phyloP scores from a whole-genome alignment of 2,797 vertebrate genomes.

The Microctenopoma steveboyesi region DNA sequence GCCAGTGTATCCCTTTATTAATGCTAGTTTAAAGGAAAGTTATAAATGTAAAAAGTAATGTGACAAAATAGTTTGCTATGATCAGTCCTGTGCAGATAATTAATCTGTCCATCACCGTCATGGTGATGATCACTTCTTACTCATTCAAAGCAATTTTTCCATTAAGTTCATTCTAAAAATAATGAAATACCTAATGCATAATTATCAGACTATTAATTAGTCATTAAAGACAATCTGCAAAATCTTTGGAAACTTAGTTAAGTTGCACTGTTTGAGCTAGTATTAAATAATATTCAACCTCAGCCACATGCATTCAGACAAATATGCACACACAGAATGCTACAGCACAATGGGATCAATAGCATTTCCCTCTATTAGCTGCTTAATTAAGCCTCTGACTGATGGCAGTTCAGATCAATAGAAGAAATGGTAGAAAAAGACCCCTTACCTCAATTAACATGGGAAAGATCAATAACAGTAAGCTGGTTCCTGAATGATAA shows the following conservation, averaged over 20 bases:
- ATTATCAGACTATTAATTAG: slow-evolving; percentile 16
- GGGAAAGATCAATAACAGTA: slow-evolving; percentile 66
- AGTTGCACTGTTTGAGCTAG: slow-evolving; percentile 2
- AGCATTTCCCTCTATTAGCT: slow-evolving; percentile 78
- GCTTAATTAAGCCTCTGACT: slow-evolving; percentile 79
- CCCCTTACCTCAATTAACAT: slow-evolving; percentile 76
- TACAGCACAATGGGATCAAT: slow-evolving; percentile 68
- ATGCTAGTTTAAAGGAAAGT: neutral
- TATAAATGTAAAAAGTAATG: neutral
- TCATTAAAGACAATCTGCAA: neutral
- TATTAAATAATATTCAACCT: slow-evolving; percentile 14
- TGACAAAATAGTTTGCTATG: neutral
- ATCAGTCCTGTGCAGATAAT: neutral
- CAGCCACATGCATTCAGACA: slow-evolving; percentile 17
- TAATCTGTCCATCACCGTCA: neutral
- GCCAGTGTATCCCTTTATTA: neutral
- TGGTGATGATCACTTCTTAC: neutral
- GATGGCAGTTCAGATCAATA: slow-evolving; percentile 79
- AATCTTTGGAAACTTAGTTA: neutral
- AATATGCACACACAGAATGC: slow-evolving; percentile 24
- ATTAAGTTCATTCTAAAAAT: neutral
- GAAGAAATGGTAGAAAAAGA: slow-evolving; percentile 75
- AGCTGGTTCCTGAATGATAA: slow-evolving; percentile 59
- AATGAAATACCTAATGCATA: neutral
- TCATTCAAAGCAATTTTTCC: neutral